Base-by-base conservation (phyloP, 1,140 invertebrate species). In the Drosophila lacertosa region DNA sequence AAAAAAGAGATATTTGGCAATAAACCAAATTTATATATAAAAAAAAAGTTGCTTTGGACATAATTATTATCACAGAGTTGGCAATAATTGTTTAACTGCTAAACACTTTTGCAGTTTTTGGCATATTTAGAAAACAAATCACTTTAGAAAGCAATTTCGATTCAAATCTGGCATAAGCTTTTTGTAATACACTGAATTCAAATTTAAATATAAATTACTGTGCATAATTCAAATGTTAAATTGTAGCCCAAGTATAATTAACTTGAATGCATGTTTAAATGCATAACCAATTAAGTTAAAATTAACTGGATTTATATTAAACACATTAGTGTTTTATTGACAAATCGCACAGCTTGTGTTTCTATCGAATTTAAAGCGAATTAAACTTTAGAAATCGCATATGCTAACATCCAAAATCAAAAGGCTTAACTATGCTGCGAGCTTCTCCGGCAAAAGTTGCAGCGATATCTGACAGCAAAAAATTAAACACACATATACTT, bases 341-440 rank as follows among this genome's bases (percentile, higher is more conserved):
- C 18, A 42, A 42, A 42, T 9, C n/a, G 2, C 13, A 24, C n/a
- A 45, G 7, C 20, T 0, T 24, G 26, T 32, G 6, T 10, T 5
- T n/a, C 1, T 18, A 35, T 10, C 39, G 40, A 13, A 57, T 63
- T 66, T 65, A 60, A 77, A 86, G 59, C 50, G 54, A 86, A 77
- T 86, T 86, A 80, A 77, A 77, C 60, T 62, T 24, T 13, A 39
- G 59, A 54, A 59, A 84, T 81, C 73, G 59, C 65, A 62, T 70
- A 70, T 63, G 73, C 73, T 77, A 67, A 59, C 39, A 74, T 64
- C 47, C n/a, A 20, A 47, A 80, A 84, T 79, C 67, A 69, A 76
- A 76, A 73, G 67, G 76, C 37, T 83, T 78, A 57, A 58, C 33
- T 51, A 57, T 13, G n/a, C 29, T 20, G 51, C 26, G 5, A 3